A percentile compares a stretch with the other conserved stretches of the same genome.
These are phyloP conservation scores for Euschistus heros DNA, from an alignment of 1,140 invertebrate species.

Conservation along the genomic window DNA sequence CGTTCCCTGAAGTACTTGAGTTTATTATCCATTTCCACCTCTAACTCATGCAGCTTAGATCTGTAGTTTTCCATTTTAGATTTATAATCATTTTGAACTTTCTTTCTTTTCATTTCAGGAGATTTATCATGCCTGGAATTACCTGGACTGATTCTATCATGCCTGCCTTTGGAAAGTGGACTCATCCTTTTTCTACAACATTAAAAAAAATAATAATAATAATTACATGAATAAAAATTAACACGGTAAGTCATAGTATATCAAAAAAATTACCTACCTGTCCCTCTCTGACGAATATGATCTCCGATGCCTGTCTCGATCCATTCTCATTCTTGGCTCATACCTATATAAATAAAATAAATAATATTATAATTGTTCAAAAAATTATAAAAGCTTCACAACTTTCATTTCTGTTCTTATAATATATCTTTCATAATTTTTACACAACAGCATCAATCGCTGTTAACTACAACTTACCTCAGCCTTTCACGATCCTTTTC, in stretches of 20 bases:
- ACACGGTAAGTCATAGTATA: no score
- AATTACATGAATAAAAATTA: no score
- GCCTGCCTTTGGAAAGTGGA: background rate
- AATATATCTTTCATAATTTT: no score
- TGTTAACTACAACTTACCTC: no score
- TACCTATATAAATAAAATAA: background rate
- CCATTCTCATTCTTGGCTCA: background rate
- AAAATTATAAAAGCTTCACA: no score
- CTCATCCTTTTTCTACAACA: background rate
- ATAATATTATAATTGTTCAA: background rate
- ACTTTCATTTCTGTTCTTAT: no score
- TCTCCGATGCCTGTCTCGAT: background rate
- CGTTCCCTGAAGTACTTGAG: slow-evolving; percentile 66
- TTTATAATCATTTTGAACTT: background rate
- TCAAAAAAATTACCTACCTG: background rate
- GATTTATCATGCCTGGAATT: background rate
- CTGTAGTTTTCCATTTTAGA: slow-evolving; percentile 2
- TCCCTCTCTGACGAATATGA: background rate
- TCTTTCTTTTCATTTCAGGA: slow-evolving; percentile 1
- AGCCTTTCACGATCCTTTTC: no score
- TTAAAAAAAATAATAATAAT: background rate
- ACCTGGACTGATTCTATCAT: background rate
- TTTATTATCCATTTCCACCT: slow-evolving; percentile 42
- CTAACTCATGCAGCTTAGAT: slow-evolving; percentile 34
- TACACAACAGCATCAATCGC: no score